Conservation (phyloP, 1,140 invertebrate species). For the Hyles euphorbiae region DNA sequence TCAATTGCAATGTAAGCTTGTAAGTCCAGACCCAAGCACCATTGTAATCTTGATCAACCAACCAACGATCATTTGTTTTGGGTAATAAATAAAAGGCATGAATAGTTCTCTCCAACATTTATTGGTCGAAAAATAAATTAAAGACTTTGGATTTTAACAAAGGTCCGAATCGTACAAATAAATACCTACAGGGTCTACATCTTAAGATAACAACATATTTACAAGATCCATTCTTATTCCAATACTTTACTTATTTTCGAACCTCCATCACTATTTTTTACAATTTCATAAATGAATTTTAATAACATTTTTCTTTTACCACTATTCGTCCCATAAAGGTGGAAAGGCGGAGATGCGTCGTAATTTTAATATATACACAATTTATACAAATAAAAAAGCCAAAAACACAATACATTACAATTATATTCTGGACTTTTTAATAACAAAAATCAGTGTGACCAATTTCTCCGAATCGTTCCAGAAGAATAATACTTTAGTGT, state of each 20-base stretch:
- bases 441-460: too few relatives aligned
- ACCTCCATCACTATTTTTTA: conserved; percentile 52
- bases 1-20: too few relatives aligned
- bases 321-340: conserved; percentile 34
- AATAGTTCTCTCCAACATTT: conserved; percentile 71
- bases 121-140: conserved; percentile 76
- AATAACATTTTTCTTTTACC: conserved; percentile 45
- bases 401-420: conserved; percentile 23
- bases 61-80: too few relatives aligned
- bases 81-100: conserved; percentile 26
- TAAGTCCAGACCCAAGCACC: too few relatives aligned
- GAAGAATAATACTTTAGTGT: neutral
- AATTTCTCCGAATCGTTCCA: too few relatives aligned
- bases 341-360: conserved; percentile 22
- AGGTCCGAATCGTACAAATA: conserved; percentile 71
- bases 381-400: conserved; percentile 9
- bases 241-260: conserved; percentile 7
- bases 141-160: conserved; percentile 73
- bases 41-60: too few relatives aligned
- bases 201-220: conserved; percentile 64
- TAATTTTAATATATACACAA: neutral
- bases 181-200: conserved; percentile 68
- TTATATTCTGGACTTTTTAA: too few relatives aligned
- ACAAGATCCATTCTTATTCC: conserved; percentile 28
- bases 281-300: conserved; percentile 37